Evolutionary conservation across 2,888 invertebrate species (phyloP).

Genomic region (Ophion ellenae): DNA sequence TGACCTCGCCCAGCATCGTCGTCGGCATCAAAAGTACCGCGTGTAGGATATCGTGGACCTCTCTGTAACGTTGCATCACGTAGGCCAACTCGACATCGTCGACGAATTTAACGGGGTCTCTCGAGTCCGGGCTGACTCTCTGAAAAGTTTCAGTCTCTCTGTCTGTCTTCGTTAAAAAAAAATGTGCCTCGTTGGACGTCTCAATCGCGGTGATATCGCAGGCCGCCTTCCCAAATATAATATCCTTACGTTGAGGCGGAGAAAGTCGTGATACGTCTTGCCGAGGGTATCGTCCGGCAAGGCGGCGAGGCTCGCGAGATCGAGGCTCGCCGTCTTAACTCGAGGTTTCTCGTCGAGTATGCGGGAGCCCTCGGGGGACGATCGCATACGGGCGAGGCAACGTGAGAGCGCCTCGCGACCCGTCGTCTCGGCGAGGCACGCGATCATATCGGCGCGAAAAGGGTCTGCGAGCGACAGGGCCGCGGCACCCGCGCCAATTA

Average conservation of each 20-base stretch:
- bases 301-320: slow-evolving; percentile 88
- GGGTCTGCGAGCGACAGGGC: slow-evolving; percentile 93
- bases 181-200: neutral
- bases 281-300: slow-evolving; percentile 94
- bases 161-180: too few species aligned
- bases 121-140: slow-evolving; percentile 96
- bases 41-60: slow-evolving; percentile 98
- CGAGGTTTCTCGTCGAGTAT: slow-evolving; percentile 92
- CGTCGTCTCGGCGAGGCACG: slow-evolving; percentile 96
- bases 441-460: slow-evolving; percentile 95
- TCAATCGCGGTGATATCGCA: neutral
- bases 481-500: slow-evolving; percentile 95
- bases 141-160: slow-evolving; percentile 75
- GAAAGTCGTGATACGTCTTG: slow-evolving; percentile 92
- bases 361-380: slow-evolving; percentile 90
- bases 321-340: slow-evolving; percentile 93
- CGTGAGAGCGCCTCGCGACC: slow-evolving; percentile 88
- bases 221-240: neutral
- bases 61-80: slow-evolving; percentile 98
- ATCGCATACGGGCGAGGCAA: slow-evolving; percentile 91
- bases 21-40: slow-evolving; percentile 96
- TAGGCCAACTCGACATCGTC: slow-evolving; percentile 95
- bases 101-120: slow-evolving; percentile 95
- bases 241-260: slow-evolving; percentile 89
- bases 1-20: slow-evolving; percentile 95